phyloP scores from a whole-genome alignment of 2,888 invertebrate species.

The Acrobasis consociella region DNA sequence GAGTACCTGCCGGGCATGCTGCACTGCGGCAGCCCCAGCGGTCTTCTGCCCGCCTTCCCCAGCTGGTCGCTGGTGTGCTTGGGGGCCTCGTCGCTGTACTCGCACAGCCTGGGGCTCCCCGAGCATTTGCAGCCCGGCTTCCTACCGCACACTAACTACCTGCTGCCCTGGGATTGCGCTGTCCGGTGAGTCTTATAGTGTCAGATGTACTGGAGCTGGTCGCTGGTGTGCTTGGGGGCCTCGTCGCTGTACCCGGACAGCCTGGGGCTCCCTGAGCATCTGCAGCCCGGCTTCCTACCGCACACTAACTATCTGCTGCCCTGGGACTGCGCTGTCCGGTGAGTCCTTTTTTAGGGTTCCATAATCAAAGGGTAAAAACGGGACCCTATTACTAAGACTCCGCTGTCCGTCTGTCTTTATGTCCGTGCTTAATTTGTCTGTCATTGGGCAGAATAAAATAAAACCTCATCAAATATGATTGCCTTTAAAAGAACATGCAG shows the following conservation, averaged over 20 bases:
- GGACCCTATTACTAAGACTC: too few species aligned
- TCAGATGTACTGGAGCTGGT: slow-evolving; percentile 85
- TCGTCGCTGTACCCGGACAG: slow-evolving; percentile 95
- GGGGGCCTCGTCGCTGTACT: slow-evolving; percentile 95
- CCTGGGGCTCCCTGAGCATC: slow-evolving; percentile 90
- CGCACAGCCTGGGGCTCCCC: slow-evolving; percentile 92
- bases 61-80: slow-evolving; percentile 96
- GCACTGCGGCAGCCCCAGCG: slow-evolving; percentile 88
- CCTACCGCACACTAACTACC: slow-evolving; percentile 92
- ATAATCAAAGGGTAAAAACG: too few species aligned
- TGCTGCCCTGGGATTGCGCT: slow-evolving; percentile 94
- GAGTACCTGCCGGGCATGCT: slow-evolving; percentile 97
- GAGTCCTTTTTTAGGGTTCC: too few species aligned
- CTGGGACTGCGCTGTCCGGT: slow-evolving; percentile 88
- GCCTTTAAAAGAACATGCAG: too few species aligned
- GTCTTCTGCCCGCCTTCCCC: slow-evolving; percentile 92
- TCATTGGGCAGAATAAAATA: too few species aligned
- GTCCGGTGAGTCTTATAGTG: slow-evolving; percentile 49
- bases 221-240: slow-evolving; percentile 93
- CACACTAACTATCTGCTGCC: slow-evolving; percentile 96
- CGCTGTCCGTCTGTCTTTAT: too few species aligned
- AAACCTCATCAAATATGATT: too few species aligned
- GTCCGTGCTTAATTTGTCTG: too few species aligned
- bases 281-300: slow-evolving; percentile 94
- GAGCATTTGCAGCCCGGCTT: slow-evolving; percentile 95